Base-by-base conservation (phyloP, 2,113 vertebrate species). In the Tupaia chinensis region DNA sequence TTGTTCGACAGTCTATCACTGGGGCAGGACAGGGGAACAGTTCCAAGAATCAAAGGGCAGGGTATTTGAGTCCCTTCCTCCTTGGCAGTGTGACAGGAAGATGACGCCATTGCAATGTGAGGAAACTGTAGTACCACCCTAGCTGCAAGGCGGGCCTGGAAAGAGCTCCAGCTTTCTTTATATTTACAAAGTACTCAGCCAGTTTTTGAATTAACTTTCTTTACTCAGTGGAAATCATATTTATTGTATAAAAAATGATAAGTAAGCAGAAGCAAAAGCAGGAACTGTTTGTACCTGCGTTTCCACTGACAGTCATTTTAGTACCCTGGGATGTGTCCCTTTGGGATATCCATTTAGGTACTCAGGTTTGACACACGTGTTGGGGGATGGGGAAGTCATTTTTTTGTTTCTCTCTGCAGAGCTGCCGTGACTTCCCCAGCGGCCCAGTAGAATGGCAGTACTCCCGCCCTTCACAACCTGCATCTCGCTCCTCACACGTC, bases 31-130 rank as follows among this genome's bases (percentile, higher is more conserved):
- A 22, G n/a, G 74, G 63, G 29, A n/a, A 7, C 44, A 13, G 72
- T 93, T 93, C 89, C 93, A 93, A 91, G 91, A 91, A 69, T 8
- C 56, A 97, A 93, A 87, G 82, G 82, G 82, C 94, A 92, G 85
- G 58, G 23, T 25, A 34, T 29, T 66, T 34, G 17, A n/a, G 77
- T 76, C 91, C 94, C 94, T 83, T 92, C 76, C 60, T 72, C 10
- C 68, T 84, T 86, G 95, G 88, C 94, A 54, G 3, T 0, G 3
- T 61, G 82, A 86, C 8, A 66, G 94, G 95, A 95, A 93, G 87
- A 89, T 96, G 6, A 68, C 0, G 0, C 61, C 3, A 0, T 25
- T 74, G 56, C 68, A 44, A 14, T 27, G 12, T 77, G 88, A 93
- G 91, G 88, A 76, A 97, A 86, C 56, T 27, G 27, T 44, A 65